Conservation (phyloP, 2,113 vertebrate genomes). For the Ochotona curzoniae region DNA sequence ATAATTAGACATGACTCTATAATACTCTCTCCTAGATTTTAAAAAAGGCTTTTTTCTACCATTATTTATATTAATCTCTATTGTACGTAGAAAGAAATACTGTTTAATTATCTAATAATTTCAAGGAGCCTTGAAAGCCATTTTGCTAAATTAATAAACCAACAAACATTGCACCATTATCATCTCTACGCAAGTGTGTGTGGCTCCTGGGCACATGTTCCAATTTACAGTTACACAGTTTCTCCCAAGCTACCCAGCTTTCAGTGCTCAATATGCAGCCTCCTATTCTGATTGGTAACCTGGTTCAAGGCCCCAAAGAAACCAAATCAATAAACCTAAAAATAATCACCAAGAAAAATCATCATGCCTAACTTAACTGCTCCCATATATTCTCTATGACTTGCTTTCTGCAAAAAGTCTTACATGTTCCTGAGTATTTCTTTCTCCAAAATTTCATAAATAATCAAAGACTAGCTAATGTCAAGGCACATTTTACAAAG, state of each 20-base stretch:
- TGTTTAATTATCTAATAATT: neutral
- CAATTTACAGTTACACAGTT: neutral
- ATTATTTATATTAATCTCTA: neutral
- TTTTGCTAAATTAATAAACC: neutral
- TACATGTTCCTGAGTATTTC: neutral
- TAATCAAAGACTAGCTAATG: neutral
- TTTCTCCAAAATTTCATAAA: neutral
- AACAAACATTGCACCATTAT: neutral
- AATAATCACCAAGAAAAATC: neutral
- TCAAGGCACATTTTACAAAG: neutral
- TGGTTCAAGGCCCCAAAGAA: neutral
- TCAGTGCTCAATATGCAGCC: neutral
- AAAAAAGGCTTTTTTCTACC: constrained; percentile 11
- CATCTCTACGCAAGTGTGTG: neutral
- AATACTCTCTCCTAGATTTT: neutral
- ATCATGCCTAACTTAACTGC: neutral
- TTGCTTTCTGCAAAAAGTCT: constrained; percentile 16
- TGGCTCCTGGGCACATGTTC: neutral
- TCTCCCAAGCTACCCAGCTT: neutral
- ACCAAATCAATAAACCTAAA: neutral
- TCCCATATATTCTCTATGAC: neutral
- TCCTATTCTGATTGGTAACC: too few relatives aligned
- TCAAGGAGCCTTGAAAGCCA: constrained; percentile 35
- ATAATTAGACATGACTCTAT: neutral
- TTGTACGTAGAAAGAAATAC: neutral